These are phyloP conservation scores for Saiga tatarica DNA, from an alignment of 2,113 vertebrate genomes.

Conservation along the genomic window DNA sequence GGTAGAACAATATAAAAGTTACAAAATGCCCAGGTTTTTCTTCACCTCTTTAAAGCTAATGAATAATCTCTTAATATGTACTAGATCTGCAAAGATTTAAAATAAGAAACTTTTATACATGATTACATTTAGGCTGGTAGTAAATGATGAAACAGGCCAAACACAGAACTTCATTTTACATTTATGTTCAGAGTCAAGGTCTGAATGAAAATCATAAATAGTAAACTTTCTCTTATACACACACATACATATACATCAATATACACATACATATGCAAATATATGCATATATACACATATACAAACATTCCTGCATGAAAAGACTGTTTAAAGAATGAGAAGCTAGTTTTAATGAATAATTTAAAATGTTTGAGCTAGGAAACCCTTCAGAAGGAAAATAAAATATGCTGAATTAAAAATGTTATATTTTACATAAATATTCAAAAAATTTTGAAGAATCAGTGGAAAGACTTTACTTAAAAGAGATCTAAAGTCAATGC, in stretches of 20 bases:
- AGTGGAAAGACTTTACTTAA: neutral
- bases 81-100: slow-evolving; percentile 10
- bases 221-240: neutral
- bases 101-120: neutral
- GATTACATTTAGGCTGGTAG: neutral
- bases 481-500: neutral
- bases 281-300: neutral
- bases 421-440: neutral
- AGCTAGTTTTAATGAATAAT: neutral
- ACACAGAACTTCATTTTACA: slow-evolving; percentile 22
- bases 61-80: neutral
- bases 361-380: neutral
- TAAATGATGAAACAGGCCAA: neutral
- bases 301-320: neutral
- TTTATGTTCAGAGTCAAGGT: neutral
- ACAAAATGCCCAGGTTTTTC: neutral
- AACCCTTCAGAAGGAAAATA: neutral
- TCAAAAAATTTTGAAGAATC: neutral
- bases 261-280: neutral
- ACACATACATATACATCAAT: neutral
- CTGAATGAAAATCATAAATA: neutral
- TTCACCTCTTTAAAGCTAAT: slow-evolving; percentile 14
- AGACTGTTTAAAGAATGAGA: neutral
- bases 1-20: neutral
- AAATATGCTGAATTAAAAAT: neutral